phyloP scores from a whole-genome alignment of 2,113 vertebrate genomes.

The Leucopsar rothschildi region DNA sequence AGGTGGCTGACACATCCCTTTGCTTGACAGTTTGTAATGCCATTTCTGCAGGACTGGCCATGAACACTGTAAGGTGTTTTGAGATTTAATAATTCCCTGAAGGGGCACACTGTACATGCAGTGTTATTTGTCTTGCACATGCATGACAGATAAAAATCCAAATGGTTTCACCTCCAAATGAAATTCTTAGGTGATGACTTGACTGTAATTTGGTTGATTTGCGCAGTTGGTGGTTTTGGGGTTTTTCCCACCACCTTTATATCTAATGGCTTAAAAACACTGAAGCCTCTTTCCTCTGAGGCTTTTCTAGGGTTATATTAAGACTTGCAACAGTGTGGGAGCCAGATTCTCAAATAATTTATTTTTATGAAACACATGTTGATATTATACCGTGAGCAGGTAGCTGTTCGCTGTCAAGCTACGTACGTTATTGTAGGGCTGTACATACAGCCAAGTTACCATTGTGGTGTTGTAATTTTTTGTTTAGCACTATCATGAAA shows the following conservation, averaged over 20 bases:
- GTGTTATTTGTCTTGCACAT: not conserved
- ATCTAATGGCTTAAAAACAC: not conserved
- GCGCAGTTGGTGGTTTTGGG: not conserved
- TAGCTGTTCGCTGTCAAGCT: not conserved
- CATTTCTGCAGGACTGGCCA: not conserved
- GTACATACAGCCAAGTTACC: not conserved
- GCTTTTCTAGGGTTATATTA: not conserved
- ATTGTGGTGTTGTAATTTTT: not conserved
- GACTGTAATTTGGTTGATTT: not conserved
- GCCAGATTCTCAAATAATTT: not conserved
- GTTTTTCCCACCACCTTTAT: not conserved
- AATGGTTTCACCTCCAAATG: not conserved
- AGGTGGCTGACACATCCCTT: not conserved
- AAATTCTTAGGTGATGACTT: not conserved
- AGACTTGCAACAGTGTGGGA: not conserved
- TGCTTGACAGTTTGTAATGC: not conserved
- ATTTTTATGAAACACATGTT: not conserved
- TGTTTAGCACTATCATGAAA: not conserved
- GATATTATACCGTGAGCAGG: not conserved
- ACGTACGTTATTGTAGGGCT: rapidly evolving
- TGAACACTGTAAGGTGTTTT: not conserved
- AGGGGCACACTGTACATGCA: not conserved
- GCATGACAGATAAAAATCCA: not conserved
- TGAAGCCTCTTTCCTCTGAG: not conserved
- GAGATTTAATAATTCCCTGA: not conserved